Base-by-base conservation (phyloP, 2,888 invertebrate genomes). In the Euzetes globulus region DNA sequence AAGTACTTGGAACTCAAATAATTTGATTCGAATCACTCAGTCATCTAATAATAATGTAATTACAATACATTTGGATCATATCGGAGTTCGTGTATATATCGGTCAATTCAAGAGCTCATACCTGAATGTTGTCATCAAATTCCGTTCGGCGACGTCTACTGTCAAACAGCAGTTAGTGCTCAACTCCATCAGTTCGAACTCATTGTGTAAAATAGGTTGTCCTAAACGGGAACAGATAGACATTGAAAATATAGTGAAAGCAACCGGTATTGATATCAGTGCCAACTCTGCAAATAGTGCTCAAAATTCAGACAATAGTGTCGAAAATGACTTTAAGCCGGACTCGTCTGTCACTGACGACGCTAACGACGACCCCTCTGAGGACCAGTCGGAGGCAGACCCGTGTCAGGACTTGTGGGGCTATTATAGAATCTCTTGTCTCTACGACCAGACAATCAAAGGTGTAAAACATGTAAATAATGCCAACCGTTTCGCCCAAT, bases 171-270 rank as follows among this genome's bases (percentile, higher is more conserved):
- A 73, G 25, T 27, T 71, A 33, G 70, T 75, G 33, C 37, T 75
- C 74, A 52, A 73, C 33, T 73, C 75, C 6, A 73, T 75, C 33
- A 75, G 68, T 73, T 47, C 71, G 5, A 71, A 65, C 45, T 70
- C 70, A n/a, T 82, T 86, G 77, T 86, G 86, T 80, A 81, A 82
- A 25, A 79, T 81, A 29, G 86, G 86, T 4, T 86, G 86, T 78
- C 86, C 86, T 6, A 76, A 78, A 19, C 78, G 80, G 22, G 85
- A 86, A 80, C 80, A 82, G 50, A 83, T 86, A 65, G 81, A 85
- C 79, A 82, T 84, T 76, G 79, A 81, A 75, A 79, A 82, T 76
- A 79, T 81, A 71, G 78, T 78, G 75, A 77, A 17, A 1, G 25
- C 33, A 0, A 63, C 70, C 1, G 70, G 70, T 33, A 27, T 75